Evolutionary conservation across 2,888 invertebrate species (phyloP), one percentile per base, ranked within the genome.

Genomic region (Coelopa pilipes): DNA sequence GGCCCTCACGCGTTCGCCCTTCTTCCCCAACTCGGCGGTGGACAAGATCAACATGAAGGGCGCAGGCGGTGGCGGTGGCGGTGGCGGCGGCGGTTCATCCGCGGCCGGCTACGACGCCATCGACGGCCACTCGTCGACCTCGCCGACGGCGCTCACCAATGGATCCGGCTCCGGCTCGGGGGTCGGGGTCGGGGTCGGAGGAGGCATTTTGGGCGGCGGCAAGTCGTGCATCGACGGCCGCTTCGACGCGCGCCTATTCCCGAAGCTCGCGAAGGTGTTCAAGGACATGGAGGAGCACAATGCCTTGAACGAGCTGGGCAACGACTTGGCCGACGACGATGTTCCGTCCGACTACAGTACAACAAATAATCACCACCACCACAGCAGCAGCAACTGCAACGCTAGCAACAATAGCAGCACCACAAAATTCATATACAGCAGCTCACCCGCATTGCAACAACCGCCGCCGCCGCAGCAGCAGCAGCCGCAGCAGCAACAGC

Each of bases 1-100:
- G 90, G 96, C 97, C 4, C 90, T 97, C 77, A 93, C 95, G 73
- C 93, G 97, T 76, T 96, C 96, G 49, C 96, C 97, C 0, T 94
- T 94, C 84, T 94, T 94, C 79, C 92, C 92, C 15, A 90, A 90
- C 81, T 89, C 90, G 46, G 89, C 89, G 1, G 86, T 90, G 65
- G 90, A 91, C 78, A 89, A 90, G 78, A 89, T 86, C 11, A 82
- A 87, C 1, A 75, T 84, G 1, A 87, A 85, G 72, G 81, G 82
- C 79, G 82, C 79, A 74, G 74, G 70, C 69, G 34, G 62, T n/a
- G 53, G 4, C 2, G 53, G 15, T 3, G 53, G 53, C 3, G n/a
- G 53, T 53, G 53, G 77, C 55, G 34, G 34, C 2, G 34, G 34
- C 34, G 53, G 5, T n/a, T 3, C 5, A 4, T 2, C 15, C 10